Percentiles rank a stretch among this genome's conserved stretches.
phyloP scores from a whole-genome alignment of 2,888 invertebrate species.

The Philonicus albiceps region DNA sequence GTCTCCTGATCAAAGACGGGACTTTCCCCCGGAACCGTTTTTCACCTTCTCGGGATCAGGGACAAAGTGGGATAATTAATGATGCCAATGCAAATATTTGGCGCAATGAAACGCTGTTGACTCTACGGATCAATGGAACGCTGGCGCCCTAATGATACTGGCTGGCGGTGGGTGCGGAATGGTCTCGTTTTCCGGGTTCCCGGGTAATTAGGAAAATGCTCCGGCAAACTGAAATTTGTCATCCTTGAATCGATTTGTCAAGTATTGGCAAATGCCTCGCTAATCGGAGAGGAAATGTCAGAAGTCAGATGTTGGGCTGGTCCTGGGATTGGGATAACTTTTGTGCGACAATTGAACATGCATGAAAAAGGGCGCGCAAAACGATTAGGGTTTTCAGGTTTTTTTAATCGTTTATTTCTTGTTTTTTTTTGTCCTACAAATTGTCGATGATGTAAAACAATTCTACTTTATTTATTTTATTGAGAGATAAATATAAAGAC shows the following conservation, averaged over 20 bases:
- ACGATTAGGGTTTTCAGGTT: not conserved
- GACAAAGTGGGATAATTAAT: conserved; percentile 43
- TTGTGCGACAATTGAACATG: not conserved
- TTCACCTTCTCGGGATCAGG: not conserved
- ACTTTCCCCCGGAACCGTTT: not conserved
- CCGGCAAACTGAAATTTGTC: conserved; percentile 43
- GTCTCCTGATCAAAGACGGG: not conserved
- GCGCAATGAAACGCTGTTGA: conserved; percentile 38
- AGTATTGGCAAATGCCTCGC: conserved; percentile 32
- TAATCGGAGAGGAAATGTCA: conserved; percentile 26
- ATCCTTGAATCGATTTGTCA: conserved; percentile 36
- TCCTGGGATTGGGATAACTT: not conserved
- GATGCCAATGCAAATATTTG: conserved; percentile 49
- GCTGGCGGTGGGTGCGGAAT: not conserved
- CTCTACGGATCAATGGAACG: conserved; percentile 45
- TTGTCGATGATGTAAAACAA: not conserved
- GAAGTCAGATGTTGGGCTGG: conserved; percentile 1
- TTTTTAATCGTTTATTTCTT: not conserved
- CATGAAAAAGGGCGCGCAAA: not conserved
- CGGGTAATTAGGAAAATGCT: conserved; percentile 37
- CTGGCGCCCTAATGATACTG: conserved; percentile 40
- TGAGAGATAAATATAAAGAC: too few relatives aligned
- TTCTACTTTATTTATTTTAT: not conserved
- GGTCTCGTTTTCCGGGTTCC: not conserved
- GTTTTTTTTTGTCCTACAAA: not conserved